Evolutionary conservation across 2,113 vertebrate genomes (phyloP).

Genomic region (Nannobrachium achirus): DNA sequence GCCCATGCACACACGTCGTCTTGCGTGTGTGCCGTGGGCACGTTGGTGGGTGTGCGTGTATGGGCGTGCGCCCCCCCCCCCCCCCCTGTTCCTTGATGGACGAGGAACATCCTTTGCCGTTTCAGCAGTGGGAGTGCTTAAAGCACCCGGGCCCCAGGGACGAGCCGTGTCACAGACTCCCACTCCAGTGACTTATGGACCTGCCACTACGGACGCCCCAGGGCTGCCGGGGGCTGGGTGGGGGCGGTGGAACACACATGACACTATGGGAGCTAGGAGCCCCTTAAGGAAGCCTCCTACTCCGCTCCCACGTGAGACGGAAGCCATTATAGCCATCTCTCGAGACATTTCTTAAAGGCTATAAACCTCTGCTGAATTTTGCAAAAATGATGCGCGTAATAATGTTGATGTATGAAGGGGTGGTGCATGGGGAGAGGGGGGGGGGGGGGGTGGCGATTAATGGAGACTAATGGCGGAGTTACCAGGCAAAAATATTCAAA

Average conservation of each 20-base stretch:
- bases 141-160: conserved; percentile 60
- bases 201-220: conserved; percentile 59
- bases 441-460: too few species aligned
- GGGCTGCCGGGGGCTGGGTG: conserved; percentile 39
- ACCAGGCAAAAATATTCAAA: conserved; percentile 29
- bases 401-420: conserved; percentile 28
- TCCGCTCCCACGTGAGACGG: neutral
- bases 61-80: too few species aligned
- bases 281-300: neutral
- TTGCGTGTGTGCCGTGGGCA: neutral
- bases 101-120: conserved; percentile 59
- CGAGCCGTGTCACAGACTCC: conserved; percentile 50
- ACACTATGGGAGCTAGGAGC: conserved; percentile 15
- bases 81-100: conserved; percentile 57
- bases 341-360: conserved; percentile 8
- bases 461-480: conserved; percentile 44
- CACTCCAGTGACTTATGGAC: conserved; percentile 72
- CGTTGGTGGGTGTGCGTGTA: neutral
- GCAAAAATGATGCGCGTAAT: conserved; percentile 20
- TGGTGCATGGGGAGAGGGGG: neutral
- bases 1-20: neutral
- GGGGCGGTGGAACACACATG: conserved; percentile 12
- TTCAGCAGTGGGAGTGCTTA: conserved; percentile 72
- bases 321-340: conserved; percentile 4
- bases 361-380: neutral